phyloP scores from a whole-genome alignment of 2,797 vertebrate species.

The Falco cherrug region DNA sequence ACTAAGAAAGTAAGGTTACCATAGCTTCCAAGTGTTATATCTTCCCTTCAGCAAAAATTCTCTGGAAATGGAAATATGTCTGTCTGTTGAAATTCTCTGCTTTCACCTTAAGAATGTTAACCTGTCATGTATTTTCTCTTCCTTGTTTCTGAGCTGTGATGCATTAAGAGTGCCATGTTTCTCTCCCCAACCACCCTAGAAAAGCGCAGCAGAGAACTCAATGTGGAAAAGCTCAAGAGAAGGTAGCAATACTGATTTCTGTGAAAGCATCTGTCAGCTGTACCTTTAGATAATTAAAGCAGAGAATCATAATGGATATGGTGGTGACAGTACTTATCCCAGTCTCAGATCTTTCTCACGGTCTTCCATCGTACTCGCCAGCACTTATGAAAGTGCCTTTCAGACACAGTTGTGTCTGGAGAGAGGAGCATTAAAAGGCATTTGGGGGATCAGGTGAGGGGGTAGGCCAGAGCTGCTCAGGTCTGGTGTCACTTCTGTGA shows the following conservation, averaged over 20 bases:
- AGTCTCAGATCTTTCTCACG: conserved; percentile 22
- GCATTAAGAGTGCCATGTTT: not conserved
- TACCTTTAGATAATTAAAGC: not conserved
- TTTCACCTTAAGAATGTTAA: not conserved
- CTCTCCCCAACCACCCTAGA: fast-evolving
- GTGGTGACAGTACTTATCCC: not conserved
- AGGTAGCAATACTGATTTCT: not conserved
- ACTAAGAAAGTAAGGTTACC: not conserved
- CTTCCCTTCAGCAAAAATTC: not conserved
- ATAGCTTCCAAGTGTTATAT: fast-evolving
- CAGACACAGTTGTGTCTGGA: not conserved
- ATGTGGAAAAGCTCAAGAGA: not conserved
- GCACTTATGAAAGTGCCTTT: not conserved
- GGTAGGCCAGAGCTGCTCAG: not conserved
- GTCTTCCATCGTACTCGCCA: not conserved
- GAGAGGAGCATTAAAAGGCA: fast-evolving
- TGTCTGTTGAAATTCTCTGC: not conserved
- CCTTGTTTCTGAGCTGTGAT: not conserved
- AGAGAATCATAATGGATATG: not conserved
- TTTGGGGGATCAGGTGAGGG: not conserved
- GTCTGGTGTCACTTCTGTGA: not conserved
- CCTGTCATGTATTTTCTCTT: not conserved
- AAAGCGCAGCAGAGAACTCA: not conserved
- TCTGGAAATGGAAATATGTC: not conserved
- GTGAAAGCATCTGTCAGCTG: not conserved